These are phyloP conservation scores for Amyelois transitella DNA, from an alignment of 1,140 invertebrate species.

Conservation along the genomic window DNA sequence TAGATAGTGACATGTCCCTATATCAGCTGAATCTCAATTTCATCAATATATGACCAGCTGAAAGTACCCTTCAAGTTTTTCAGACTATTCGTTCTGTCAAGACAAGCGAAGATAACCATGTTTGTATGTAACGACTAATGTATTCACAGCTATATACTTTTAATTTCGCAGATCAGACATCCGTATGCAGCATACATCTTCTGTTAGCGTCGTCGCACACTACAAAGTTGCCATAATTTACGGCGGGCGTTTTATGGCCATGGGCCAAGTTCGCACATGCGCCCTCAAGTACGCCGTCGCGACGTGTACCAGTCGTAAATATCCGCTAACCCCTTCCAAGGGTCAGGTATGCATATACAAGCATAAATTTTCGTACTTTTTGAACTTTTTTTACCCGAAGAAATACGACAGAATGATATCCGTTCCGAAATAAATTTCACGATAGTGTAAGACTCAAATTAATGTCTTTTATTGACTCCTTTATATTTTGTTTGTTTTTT, in stretches of 20 bases:
- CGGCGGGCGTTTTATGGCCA: conserved; percentile 41
- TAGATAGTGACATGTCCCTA: too few species aligned
- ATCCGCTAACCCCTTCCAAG: conserved; percentile 29
- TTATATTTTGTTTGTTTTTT: background rate
- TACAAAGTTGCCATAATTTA: conserved; percentile 65
- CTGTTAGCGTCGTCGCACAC: conserved; percentile 18
- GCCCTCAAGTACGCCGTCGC: conserved; percentile 16
- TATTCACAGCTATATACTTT: background rate
- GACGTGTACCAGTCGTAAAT: conserved; percentile 36
- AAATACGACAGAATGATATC: conserved; percentile 12
- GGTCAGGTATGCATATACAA: conserved; percentile 24
- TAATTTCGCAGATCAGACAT: background rate
- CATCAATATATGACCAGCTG: too few species aligned
- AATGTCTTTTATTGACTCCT: background rate
- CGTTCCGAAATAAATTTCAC: background rate
- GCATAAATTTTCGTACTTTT: conserved; percentile 12
- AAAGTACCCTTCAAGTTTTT: too few species aligned
- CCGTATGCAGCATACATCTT: background rate
- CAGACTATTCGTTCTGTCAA: too few species aligned
- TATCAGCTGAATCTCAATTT: too few species aligned
- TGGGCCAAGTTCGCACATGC: conserved; percentile 51
- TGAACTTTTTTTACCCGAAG: conserved; percentile 4
- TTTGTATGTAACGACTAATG: too few species aligned
- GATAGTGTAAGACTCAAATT: background rate
- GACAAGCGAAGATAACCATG: too few species aligned